Evolutionary conservation across 2,888 invertebrate genomes (phyloP), one percentile per base, ranked within the genome.

Genomic region (Ptychoptera contaminata): DNA sequence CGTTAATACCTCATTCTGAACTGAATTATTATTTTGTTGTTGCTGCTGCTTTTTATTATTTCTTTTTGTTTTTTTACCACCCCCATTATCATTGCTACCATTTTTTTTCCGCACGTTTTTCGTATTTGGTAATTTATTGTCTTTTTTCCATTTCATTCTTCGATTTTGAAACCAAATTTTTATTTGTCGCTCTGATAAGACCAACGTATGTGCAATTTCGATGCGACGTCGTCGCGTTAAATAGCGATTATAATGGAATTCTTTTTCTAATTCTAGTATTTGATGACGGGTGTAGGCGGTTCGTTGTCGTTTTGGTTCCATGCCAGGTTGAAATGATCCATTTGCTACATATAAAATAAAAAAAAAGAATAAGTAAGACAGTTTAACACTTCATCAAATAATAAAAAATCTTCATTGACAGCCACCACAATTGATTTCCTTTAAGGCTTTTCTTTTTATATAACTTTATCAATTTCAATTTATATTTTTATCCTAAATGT

Each of bases 211-310:
- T 38, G 96, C 94, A 64, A 96, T 94, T 72, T 96, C 96, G 68
- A 96, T 93, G 63, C 96, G 75, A 69, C 94, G 75, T 64, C 94
- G 76, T 56, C 96, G 76, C 48, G 94, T 93, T 65, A 96, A 75
- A 72, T 96, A 96, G 61, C 91, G 79, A 73, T 94, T 96, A 74
- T 86, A 94, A 67, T 94, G 93, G 68, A 96, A 96, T 72, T 94
- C 94, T 65, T 94, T 94, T 66, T 94, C 94, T 60, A 96, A 73
- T 69, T 96, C 94, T 64, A 96, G 74, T 62, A 94, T 93, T 74
- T 96, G 96, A 73, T 93, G 92, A 65, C 94, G 79, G 49, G 94
- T 96, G 74, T 96, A 96, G 50, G 94, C 94, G 54, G 94, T 96
- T 56, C 96, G 76, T 65, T 94, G 93, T 50, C 96, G 76, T 67